Evolutionary conservation across 2,797 vertebrate genomes (phyloP).

Genomic region (Muscicapa striata): DNA sequence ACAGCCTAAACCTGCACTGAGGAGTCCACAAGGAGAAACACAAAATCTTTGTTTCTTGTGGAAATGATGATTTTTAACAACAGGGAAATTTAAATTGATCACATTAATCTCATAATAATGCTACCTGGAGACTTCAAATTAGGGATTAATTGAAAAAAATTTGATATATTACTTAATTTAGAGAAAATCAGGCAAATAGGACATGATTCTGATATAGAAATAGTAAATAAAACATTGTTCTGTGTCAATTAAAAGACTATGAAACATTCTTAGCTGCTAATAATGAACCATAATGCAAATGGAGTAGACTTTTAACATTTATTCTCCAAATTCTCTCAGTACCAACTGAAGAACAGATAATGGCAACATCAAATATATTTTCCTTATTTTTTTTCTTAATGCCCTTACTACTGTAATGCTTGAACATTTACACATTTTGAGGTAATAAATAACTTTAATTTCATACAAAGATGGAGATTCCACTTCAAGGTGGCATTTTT

Average conservation of each 20-base stretch:
- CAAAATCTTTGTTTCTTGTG: neutral
- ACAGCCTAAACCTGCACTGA: neutral
- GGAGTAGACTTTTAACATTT: neutral
- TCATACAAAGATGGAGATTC: neutral
- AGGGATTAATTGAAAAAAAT: neutral
- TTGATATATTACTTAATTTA: neutral
- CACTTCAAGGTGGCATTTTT: neutral
- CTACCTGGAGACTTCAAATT: neutral
- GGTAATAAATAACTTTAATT: neutral
- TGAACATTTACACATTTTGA: neutral
- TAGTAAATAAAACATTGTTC: neutral
- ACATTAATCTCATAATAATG: neutral
- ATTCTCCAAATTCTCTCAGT: neutral
- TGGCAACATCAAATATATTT: neutral
- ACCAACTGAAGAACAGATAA: neutral
- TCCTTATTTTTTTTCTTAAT: neutral
- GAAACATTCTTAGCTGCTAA: neutral
- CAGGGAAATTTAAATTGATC: neutral
- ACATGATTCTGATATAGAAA: neutral
- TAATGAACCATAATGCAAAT: neutral
- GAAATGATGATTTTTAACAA: neutral
- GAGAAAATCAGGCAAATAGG: neutral
- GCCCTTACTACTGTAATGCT: neutral
- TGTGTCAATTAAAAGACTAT: neutral
- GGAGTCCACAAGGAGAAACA: neutral